Evolutionary conservation across 2,113 vertebrate species (phyloP), one percentile per base, ranked within the genome.

Genomic region (Anser brachyrhynchus): DNA sequence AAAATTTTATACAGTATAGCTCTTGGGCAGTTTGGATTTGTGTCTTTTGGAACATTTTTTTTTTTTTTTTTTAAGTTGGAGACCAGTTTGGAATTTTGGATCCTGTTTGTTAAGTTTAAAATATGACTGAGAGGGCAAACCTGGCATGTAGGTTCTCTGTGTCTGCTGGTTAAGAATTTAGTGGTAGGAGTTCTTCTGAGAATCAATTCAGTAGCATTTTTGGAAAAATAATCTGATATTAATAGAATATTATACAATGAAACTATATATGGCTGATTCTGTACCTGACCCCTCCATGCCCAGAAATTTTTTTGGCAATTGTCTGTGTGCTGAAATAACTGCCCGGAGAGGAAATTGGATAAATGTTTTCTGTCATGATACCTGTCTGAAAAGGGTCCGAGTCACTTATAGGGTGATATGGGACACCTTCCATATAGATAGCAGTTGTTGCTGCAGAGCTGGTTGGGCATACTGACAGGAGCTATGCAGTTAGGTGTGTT

Each of bases 31-130:
- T 13, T 90, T 86, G 25, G 25, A 55, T 92, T 70, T 90, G 44
- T 90, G 55, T 55, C 17, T 70, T 90, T 96, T 95, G 72, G 55
- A 80, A 77, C 57, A 83, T 52, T 83, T 84, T 94, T 23, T 83
- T 84, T 18, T 18, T 70, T 81, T 92, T 61, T n/a, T 84, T 64
- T 26, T 3, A 39, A 93, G 41, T 67, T 90, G 65, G 52, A 89
- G 14, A 66, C 59, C 6, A 29, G 51, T 84, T 88, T n/a, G 52
- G 54, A 84, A 88, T 84, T 94, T 87, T 73, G 83, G 18, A 71
- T 87, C 25, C 15, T 41, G 15, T 90, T 90, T 64, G 5, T 23
- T 62, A 37, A 49, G 22, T 87, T 91, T 79, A 91, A 91, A 29
- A 35, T 14, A 14, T 28, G 26, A 79, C 70, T 51, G 69, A 65